Base-by-base conservation (phyloP, 2,113 vertebrate species). In the Melanotaenia duboulayi region DNA sequence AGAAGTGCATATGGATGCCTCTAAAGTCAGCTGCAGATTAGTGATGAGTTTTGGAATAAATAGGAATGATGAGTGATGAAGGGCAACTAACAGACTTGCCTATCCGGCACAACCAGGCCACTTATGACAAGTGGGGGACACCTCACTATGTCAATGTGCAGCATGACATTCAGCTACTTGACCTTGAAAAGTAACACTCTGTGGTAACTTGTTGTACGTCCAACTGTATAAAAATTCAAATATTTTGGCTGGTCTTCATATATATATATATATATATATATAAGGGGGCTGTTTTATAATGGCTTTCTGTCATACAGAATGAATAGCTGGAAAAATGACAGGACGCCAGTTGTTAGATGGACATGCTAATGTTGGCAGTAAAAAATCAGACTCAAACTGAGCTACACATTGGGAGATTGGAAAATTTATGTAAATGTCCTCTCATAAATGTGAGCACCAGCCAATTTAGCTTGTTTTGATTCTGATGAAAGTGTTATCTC, bases 21-120 rank as follows among this genome's bases (percentile, higher is more conserved):
- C 19, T 12, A 25, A 54, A 37, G 39, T 46, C 13, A 51, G 22
- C 7, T 50, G 48, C 20, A 37, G 19, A 68, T 14, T 25, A 70
- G 49, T 25, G 23, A 81, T 51, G 58, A 35, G 46, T 23, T 81
- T 63, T 63, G 20, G 25, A 64, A 0, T 67, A 62, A 78, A 75
- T 24, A 50, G 61, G 60, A 56, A 78, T 20, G 28, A 58, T 40
- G 42, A 71, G 28, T 64, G 11, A 74, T 85, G 65, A 35, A 82
- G 40, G 12, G 39, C 1, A 0, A 54, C 11, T 67, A 44, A 74
- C 69, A 64, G 35, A 73, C 61, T 52, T 10, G 39, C 25, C 57
- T 19, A 65, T 51, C 24, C 42, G 79, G 75, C 44, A 56, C 48
- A 66, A 80, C 71, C 64, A 63, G 65, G 68, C 46, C 32, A 22